Evolutionary conservation across 2,888 invertebrate species (phyloP).

Genomic region (Lydus trimaculatus): DNA sequence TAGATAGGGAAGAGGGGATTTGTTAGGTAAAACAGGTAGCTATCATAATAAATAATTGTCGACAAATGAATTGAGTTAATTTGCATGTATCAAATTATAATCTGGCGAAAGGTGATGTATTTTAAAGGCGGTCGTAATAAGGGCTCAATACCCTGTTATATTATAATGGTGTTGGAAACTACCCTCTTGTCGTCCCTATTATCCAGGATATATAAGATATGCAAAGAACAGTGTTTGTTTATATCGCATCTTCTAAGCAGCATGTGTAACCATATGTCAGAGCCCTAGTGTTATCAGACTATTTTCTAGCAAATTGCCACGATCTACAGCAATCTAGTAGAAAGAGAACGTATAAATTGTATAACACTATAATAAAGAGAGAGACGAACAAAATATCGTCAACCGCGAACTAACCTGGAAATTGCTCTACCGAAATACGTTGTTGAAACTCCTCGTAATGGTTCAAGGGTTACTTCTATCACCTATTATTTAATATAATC

Average conservation of each 20-base stretch:
- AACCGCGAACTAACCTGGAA: constrained; percentile 55
- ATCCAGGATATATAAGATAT: constrained; percentile 57
- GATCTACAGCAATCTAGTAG: constrained; percentile 53
- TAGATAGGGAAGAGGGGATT: constrained; percentile 4
- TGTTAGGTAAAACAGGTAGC: constrained; percentile 18
- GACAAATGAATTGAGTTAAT: constrained; percentile 37
- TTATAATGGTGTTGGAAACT: constrained; percentile 55
- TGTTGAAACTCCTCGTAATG: constrained; percentile 36
- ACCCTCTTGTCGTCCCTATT: constrained; percentile 54
- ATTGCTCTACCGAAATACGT: constrained; percentile 53
- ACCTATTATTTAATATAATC: constrained; percentile 48
- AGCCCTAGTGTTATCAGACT: constrained; percentile 57
- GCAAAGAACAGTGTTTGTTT: constrained; percentile 61
- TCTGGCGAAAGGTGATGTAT: constrained; percentile 37
- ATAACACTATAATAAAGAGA: constrained; percentile 18
- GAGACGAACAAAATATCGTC: constrained; percentile 50
- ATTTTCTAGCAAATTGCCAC: constrained; percentile 60
- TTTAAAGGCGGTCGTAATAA: constrained; percentile 47
- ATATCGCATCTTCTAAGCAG: constrained; percentile 57
- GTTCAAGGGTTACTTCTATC: constrained; percentile 51
- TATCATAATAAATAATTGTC: constrained; percentile 36
- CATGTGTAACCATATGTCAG: constrained; percentile 61
- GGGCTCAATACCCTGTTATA: constrained; percentile 57
- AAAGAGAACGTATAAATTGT: constrained; percentile 37
- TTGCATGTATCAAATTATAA: constrained; percentile 44